Conservation (phyloP, 1,140 invertebrate genomes). For the Cotesia glomerata region DNA sequence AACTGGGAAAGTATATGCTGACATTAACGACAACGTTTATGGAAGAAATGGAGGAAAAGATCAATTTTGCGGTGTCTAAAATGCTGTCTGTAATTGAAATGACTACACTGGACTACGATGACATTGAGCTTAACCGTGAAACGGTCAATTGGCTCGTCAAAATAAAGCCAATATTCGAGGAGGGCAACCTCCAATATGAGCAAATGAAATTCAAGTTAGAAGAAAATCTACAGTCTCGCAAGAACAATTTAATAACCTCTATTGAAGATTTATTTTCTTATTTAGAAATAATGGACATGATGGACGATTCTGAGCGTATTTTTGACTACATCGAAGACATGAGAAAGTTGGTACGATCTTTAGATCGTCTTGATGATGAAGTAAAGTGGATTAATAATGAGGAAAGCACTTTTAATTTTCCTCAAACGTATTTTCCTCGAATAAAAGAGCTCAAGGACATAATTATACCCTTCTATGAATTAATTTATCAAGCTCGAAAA, state of each 20-base stretch:
- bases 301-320: conserved; percentile 72
- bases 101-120: conserved; percentile 69
- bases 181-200: conserved; percentile 77
- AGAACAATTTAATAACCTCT: conserved; percentile 72
- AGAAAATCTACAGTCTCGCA: conserved; percentile 73
- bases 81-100: conserved; percentile 73
- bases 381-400: conserved; percentile 89
- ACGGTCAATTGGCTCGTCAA: conserved; percentile 76
- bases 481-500: conserved; percentile 69
- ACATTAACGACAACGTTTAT: conserved; percentile 69
- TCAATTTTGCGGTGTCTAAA: conserved; percentile 68
- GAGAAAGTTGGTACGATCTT: conserved; percentile 73
- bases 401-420: conserved; percentile 84
- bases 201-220: conserved; percentile 82
- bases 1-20: conserved; percentile 69
- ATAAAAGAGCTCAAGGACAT: conserved; percentile 76
- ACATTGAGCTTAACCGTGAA: conserved; percentile 71
- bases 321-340: conserved; percentile 74
- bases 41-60: conserved; percentile 68
- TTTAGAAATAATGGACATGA: conserved; percentile 68
- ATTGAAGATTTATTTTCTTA: conserved; percentile 75
- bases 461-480: conserved; percentile 72
- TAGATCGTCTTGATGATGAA: conserved; percentile 76
- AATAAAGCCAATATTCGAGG: conserved; percentile 75
- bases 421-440: conserved; percentile 74